Conservation (phyloP, 2,113 vertebrate species). For the Crocuta crocuta region DNA sequence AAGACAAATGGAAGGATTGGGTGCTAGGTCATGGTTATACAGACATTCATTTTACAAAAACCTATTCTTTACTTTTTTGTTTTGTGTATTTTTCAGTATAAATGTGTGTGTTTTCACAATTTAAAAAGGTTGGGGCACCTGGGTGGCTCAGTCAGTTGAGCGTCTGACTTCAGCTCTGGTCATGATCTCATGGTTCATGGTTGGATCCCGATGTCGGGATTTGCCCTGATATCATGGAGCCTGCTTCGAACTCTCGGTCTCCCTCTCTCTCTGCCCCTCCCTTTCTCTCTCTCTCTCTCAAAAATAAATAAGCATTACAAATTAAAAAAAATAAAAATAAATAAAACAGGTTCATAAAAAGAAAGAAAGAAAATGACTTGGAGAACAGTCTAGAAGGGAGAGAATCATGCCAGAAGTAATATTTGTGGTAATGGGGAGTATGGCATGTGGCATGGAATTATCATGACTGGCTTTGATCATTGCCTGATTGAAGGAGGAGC, state of each 20-base stretch:
- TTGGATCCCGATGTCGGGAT: too few relatives aligned
- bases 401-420: not conserved
- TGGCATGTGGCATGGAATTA: not conserved
- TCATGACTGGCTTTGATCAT: not conserved
- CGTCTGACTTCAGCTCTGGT: too few relatives aligned
- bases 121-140: not conserved
- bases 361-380: not conserved
- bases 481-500: not conserved
- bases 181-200: too few relatives aligned
- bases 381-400: not conserved
- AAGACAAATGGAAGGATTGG: not conserved
- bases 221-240: too few relatives aligned
- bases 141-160: too few relatives aligned
- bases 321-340: too few relatives aligned
- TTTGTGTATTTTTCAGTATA: not conserved
- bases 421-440: not conserved
- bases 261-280: too few relatives aligned
- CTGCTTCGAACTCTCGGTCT: too few relatives aligned
- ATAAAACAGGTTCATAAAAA: not conserved
- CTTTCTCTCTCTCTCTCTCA: too few relatives aligned
- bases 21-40: not conserved
- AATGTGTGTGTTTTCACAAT: not conserved
- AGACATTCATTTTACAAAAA: not conserved
- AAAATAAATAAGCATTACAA: too few relatives aligned
- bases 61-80: not conserved